These are phyloP conservation scores for Mythimna loreyi DNA, from an alignment of 2,888 invertebrate species.

Conservation along the genomic window DNA sequence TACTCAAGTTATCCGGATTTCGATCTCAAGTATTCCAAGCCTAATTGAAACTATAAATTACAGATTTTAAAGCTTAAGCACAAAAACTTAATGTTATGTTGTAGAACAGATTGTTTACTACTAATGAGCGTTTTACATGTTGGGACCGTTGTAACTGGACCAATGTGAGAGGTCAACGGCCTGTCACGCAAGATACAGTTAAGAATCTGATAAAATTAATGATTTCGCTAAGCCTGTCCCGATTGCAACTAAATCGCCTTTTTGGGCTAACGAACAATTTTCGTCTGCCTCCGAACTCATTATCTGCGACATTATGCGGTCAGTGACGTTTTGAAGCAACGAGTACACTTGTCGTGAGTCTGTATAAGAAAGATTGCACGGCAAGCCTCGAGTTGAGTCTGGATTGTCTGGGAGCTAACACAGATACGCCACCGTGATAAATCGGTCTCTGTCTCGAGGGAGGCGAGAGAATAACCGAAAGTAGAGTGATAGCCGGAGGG, in stretches of 20 bases:
- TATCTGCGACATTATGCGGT: slow-evolving; percentile 76
- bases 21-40: slow-evolving; percentile 27
- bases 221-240: slow-evolving; percentile 63
- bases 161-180: slow-evolving; percentile 69
- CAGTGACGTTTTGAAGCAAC: slow-evolving; percentile 69
- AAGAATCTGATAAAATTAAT: slow-evolving; percentile 65
- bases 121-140: slow-evolving; percentile 68
- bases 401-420: slow-evolving; percentile 75
- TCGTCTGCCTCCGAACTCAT: slow-evolving; percentile 67
- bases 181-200: slow-evolving; percentile 64
- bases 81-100: slow-evolving; percentile 55
- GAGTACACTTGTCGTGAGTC: slow-evolving; percentile 56
- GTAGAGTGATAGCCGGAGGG: slow-evolving; percentile 87
- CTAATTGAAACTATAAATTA: slow-evolving; percentile 49
- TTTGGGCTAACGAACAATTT: slow-evolving; percentile 68
- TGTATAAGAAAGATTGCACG: slow-evolving; percentile 72
- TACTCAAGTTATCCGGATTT: slow-evolving; percentile 43
- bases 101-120: slow-evolving; percentile 66
- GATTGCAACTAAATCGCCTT: slow-evolving; percentile 67
- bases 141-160: slow-evolving; percentile 77
- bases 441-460: slow-evolving; percentile 84
- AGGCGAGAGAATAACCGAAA: slow-evolving; percentile 85
- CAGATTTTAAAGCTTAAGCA: slow-evolving; percentile 30
- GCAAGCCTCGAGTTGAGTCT: slow-evolving; percentile 69
- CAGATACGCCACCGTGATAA: slow-evolving; percentile 82